These are phyloP conservation scores for Halcyon badia DNA, from an alignment of 2,797 vertebrate species.

Conservation along the genomic window DNA sequence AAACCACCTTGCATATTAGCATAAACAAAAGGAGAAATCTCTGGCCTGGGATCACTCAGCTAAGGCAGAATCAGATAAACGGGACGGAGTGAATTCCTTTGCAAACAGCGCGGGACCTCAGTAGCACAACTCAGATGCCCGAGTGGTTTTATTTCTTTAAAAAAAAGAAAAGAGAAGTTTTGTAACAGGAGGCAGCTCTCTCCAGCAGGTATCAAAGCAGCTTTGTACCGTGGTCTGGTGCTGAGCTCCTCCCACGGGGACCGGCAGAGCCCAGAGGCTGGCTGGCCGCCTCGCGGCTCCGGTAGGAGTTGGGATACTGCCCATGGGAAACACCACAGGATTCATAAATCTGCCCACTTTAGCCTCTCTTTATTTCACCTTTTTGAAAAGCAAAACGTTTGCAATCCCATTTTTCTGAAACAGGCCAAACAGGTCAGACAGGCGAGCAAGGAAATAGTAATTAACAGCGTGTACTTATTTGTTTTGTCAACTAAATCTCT, in stretches of 20 bases:
- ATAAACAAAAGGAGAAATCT: constrained; percentile 73
- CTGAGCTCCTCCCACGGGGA: not conserved
- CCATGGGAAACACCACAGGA: not conserved
- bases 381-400: constrained; percentile 38
- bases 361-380: constrained; percentile 43
- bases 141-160: not conserved
- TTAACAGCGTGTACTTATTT: constrained; percentile 36
- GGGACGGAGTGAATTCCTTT: constrained; percentile 14
- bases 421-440: constrained; percentile 26
- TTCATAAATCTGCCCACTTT: constrained; percentile 39
- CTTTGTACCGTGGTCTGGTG: not conserved
- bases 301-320: not conserved
- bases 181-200: not conserved
- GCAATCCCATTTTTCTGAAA: constrained; percentile 46
- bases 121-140: not conserved
- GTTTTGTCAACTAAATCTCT: constrained; percentile 59
- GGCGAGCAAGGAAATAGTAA: constrained; percentile 54
- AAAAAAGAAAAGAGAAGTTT: not conserved
- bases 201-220: not conserved
- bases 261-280: not conserved
- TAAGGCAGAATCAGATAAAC: constrained; percentile 65
- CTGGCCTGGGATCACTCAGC: constrained; percentile 59
- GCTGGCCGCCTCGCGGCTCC: not conserved
- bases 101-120: constrained; percentile 18
- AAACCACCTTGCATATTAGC: constrained; percentile 70